Evolutionary conservation across 1,140 invertebrate genomes (phyloP).

Genomic region (Arctopsyche grandis): DNA sequence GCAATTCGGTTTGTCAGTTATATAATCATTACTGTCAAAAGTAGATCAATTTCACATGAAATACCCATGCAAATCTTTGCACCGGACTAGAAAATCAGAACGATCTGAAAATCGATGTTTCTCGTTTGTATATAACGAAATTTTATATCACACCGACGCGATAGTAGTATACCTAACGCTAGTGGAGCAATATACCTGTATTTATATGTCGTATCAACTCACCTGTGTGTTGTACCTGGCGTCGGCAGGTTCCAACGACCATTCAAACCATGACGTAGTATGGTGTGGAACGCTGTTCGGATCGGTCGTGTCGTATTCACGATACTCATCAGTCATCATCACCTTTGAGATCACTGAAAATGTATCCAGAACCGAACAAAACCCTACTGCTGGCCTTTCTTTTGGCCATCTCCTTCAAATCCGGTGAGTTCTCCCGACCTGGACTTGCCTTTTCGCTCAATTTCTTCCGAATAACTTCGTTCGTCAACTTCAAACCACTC

Average conservation of each 20-base stretch:
- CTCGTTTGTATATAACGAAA: too few relatives aligned
- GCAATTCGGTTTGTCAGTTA: too few relatives aligned
- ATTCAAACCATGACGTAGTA: neutral
- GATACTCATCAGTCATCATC: neutral
- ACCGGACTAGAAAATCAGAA: too few relatives aligned
- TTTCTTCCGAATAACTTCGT: neutral
- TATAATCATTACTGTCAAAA: too few relatives aligned
- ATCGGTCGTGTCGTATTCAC: neutral
- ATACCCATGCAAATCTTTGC: too few relatives aligned
- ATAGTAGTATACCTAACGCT: too few relatives aligned
- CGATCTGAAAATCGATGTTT: too few relatives aligned
- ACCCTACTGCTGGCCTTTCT: neutral
- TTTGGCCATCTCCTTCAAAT: constrained; percentile 10
- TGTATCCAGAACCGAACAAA: neutral
- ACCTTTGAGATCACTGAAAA: neutral
- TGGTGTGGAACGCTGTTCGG: neutral
- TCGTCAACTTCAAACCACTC: neutral
- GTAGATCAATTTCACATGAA: too few relatives aligned
- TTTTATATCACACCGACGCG: too few relatives aligned
- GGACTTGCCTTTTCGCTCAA: neutral
- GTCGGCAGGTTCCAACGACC: neutral
- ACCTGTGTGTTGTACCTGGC: constrained; percentile 1
- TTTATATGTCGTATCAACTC: neutral
- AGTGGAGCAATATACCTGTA: too few relatives aligned
- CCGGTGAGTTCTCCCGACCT: neutral